Evolutionary conservation across 2,797 vertebrate genomes (phyloP).

Genomic region (Lagocephalus sceleratus): DNA sequence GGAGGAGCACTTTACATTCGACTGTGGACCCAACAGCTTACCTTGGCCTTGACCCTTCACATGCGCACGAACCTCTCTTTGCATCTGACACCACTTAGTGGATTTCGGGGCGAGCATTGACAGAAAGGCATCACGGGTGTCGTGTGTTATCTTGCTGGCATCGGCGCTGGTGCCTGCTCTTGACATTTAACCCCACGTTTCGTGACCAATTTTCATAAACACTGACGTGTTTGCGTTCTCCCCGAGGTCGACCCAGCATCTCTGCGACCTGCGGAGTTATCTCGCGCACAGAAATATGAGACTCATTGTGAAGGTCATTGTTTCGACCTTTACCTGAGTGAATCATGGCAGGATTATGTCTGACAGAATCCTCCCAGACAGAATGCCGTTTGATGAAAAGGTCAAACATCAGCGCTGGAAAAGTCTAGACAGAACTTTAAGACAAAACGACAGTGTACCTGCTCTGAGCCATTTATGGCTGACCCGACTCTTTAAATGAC

Average conservation of each 20-base stretch:
- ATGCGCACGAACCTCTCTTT: not conserved
- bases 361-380: constrained; percentile 37
- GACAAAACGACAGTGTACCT: constrained; percentile 34
- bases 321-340: constrained; percentile 35
- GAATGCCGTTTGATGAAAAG: constrained; percentile 34
- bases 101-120: constrained; percentile 56
- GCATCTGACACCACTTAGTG: constrained; percentile 47
- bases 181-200: constrained; percentile 54
- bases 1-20: constrained; percentile 55
- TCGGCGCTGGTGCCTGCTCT: constrained; percentile 55
- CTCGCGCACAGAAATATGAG: not conserved
- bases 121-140: constrained; percentile 60
- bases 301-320: not conserved
- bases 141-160: constrained; percentile 62
- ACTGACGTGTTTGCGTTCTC: constrained; percentile 5
- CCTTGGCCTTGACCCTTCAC: constrained; percentile 43
- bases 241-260: constrained; percentile 7
- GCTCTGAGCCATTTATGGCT: constrained; percentile 13
- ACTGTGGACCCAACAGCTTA: constrained; percentile 28
- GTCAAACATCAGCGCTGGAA: constrained; percentile 23
- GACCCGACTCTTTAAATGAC: constrained; percentile 18
- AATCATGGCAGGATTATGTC: constrained; percentile 25
- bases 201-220: constrained; percentile 33
- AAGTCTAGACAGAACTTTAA: constrained; percentile 32
- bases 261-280: not conserved